Evolutionary conservation across 1,140 invertebrate species (phyloP).

Genomic region (honey bee (Apis mellifera)): DNA sequence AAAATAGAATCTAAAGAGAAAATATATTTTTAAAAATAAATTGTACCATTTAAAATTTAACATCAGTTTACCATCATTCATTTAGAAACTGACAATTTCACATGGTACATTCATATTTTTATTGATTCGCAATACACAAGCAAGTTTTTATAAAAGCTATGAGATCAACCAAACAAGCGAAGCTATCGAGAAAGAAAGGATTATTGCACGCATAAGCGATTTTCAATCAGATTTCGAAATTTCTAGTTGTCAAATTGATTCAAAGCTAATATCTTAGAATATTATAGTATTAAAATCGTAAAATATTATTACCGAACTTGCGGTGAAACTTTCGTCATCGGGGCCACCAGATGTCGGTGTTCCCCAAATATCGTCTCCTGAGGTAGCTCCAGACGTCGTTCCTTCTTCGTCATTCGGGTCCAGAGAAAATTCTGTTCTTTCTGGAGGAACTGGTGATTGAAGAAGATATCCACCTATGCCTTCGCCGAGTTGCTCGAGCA

Average conservation of each 20-base stretch:
- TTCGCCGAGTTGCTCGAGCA: conserved; percentile 84
- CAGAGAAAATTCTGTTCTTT: conserved; percentile 76
- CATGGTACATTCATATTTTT: no score
- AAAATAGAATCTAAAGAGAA: no score
- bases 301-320: conserved; percentile 76
- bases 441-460: conserved; percentile 77
- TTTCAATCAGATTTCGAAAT: neutral
- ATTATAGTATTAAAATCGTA: conserved; percentile 3
- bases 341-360: conserved; percentile 91
- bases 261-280: conserved; percentile 62
- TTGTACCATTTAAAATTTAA: no score
- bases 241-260: neutral
- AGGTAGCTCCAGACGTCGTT: conserved; percentile 88
- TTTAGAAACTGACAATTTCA: no score
- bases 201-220: neutral
- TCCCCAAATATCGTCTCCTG: conserved; percentile 92
- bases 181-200: neutral
- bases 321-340: conserved; percentile 87
- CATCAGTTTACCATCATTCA: no score
- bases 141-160: neutral
- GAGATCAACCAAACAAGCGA: neutral
- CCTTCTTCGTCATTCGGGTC: conserved; percentile 83
- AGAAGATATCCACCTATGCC: conserved; percentile 78
- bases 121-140: neutral
- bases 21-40: no score